Evolutionary conservation across 2,888 invertebrate species (phyloP), one percentile per base, ranked within the genome.

Genomic region (Eurytoma californica): DNA sequence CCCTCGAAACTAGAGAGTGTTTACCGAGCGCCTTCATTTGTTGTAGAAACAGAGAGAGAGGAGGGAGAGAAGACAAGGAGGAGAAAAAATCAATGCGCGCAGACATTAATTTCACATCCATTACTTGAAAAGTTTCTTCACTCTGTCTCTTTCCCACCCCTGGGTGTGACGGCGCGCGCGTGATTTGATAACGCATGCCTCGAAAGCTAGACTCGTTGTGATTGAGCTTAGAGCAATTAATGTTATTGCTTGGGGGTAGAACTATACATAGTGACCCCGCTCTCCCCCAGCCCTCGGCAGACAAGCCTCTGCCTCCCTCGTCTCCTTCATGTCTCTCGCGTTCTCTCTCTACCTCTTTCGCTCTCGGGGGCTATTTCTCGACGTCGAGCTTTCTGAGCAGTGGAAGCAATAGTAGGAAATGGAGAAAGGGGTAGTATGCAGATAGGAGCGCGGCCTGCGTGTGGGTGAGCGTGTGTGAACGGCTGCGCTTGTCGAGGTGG

Each of bases 211-310:
- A 74, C 65, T 51, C 72, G 72, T 65, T 72, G 76, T 84, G 84
- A 87, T 87, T 85, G 86, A 86, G 86, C 86, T 86, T 87, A 86
- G 85, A 86, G 86, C 87, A 88, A 88, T 88, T 88, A 88, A 88
- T 86, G 85, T 86, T 87, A 87, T 87, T 88, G 87, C 87, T 86
- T 82, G 84, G 84, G 84, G 85, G 83, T 55, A 47, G 84, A 82
- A 81, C 77, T 81, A 82, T 74, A 81, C 81, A 74, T 51, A 68
- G 69, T 75, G 73, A 75, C 80, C 76, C 80, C 49, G 20, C 55
- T 67, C 18, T 65, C 24, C 65, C 61, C 49, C 57, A n/a, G n/a
- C 16, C 67, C 49, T 61, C 49, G 28, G 30, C 47, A 20, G n/a
- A 47, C 67, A 39, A 39, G 51, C 47, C 30, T 28, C 39, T 18